phyloP scores from a whole-genome alignment of 2,113 vertebrate species.

The Limanda limanda region DNA sequence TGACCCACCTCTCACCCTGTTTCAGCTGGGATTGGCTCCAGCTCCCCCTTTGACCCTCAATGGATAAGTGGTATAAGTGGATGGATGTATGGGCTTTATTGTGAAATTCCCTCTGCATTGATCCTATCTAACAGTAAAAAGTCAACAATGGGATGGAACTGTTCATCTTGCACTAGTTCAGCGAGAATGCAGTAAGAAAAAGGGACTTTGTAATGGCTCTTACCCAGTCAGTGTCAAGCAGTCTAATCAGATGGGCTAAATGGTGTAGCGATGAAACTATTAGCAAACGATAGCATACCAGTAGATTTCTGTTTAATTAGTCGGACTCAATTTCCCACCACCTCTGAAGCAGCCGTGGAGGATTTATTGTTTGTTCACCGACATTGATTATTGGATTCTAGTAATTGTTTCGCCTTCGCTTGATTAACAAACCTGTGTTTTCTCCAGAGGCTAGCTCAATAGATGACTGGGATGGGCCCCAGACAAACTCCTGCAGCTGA shows the following conservation, averaged over 20 bases:
- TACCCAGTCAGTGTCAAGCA: constrained; percentile 41
- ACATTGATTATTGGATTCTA: constrained; percentile 80
- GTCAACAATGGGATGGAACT: too few relatives aligned
- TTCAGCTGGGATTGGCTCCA: too few relatives aligned
- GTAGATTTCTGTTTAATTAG: constrained; percentile 69
- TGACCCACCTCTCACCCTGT: too few relatives aligned
- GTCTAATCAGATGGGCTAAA: constrained; percentile 73
- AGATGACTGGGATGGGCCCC: constrained; percentile 39
- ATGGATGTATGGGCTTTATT: neutral
- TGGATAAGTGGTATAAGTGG: too few relatives aligned
- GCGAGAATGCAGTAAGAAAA: neutral
- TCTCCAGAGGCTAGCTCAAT: constrained; percentile 62
- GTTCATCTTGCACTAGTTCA: too few relatives aligned
- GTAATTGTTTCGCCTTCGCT: constrained; percentile 80
- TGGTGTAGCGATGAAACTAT: constrained; percentile 60
- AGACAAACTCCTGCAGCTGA: constrained; percentile 29
- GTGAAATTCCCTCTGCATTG: constrained; percentile 1
- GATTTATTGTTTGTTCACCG: constrained; percentile 76
- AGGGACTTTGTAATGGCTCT: constrained; percentile 31
- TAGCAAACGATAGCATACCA: constrained; percentile 65
- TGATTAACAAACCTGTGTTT: constrained; percentile 78
- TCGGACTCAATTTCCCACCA: constrained; percentile 56
- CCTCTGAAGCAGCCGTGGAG: constrained; percentile 44
- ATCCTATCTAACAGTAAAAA: neutral
- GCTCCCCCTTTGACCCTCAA: too few relatives aligned